These are phyloP conservation scores for Karalla daura DNA, from an alignment of 2,797 vertebrate genomes.

Conservation along the genomic window DNA sequence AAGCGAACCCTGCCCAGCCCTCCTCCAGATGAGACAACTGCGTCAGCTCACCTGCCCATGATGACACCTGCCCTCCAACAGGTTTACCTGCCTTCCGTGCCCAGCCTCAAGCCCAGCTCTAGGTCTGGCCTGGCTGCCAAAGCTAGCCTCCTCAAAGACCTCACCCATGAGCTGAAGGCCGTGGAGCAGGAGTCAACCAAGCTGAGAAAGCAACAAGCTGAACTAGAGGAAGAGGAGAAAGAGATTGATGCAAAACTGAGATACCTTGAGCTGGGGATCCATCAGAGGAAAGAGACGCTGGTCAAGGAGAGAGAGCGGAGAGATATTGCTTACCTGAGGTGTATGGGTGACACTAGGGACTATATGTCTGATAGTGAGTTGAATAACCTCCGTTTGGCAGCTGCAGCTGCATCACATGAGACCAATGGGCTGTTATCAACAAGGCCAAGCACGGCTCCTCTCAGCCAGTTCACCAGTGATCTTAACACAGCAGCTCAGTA, in stretches of 20 bases:
- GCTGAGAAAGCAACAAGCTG: slow-evolving; percentile 97
- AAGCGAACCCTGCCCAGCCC: slow-evolving; percentile 98
- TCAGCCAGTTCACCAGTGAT: slow-evolving; percentile 88
- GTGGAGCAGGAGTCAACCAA: slow-evolving; percentile 99
- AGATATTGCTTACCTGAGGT: slow-evolving; percentile 92
- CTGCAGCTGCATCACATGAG: slow-evolving; percentile 87
- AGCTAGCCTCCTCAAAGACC: slow-evolving; percentile 94
- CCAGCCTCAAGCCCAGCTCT: slow-evolving; percentile 83
- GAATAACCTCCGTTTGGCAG: slow-evolving; percentile 91
- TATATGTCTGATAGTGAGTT: slow-evolving; percentile 98
- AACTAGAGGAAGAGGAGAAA: slow-evolving; percentile 98
- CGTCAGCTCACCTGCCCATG: slow-evolving; percentile 87
- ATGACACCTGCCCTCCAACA: slow-evolving; percentile 90
- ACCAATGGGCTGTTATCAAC: slow-evolving; percentile 80
- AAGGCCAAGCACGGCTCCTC: slow-evolving; percentile 84
- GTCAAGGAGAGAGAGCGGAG: slow-evolving; percentile 93
- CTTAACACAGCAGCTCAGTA: slow-evolving; percentile 87
- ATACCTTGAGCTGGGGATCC: slow-evolving; percentile 97
- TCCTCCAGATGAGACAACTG: slow-evolving; percentile 92
- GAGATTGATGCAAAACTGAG: slow-evolving; percentile 98
- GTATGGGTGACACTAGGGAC: slow-evolving; percentile 92
- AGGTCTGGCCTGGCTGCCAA: slow-evolving; percentile 90
- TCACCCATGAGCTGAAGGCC: slow-evolving; percentile 95
- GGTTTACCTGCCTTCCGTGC: slow-evolving; percentile 89
- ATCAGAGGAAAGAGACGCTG: slow-evolving; percentile 95